These are phyloP conservation scores for Hyppa rectilinea DNA, from an alignment of 2,888 invertebrate species.

Conservation along the genomic window DNA sequence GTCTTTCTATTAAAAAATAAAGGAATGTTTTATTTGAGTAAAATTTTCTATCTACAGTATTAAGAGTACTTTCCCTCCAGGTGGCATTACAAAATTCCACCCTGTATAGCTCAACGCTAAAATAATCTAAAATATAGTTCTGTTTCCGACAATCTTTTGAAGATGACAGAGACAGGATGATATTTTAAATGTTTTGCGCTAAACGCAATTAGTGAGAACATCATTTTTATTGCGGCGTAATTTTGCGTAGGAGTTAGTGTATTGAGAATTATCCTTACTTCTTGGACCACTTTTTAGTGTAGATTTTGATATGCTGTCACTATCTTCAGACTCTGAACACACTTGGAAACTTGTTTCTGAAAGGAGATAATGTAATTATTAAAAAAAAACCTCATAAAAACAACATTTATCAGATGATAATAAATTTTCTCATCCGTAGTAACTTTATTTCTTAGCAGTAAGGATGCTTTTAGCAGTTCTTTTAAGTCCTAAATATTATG, in stretches of 20 bases:
- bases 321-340: conserved; percentile 89
- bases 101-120: too few species aligned
- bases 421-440: too few species aligned
- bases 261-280: conserved; percentile 75
- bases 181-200: neutral
- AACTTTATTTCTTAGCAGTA: neutral
- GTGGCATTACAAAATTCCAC: too few species aligned
- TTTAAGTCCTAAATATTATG: neutral
- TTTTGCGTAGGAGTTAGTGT: neutral
- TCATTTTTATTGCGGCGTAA: neutral
- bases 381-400: neutral
- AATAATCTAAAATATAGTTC: neutral
- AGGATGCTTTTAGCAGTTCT: neutral
- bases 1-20: too few species aligned
- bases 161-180: neutral
- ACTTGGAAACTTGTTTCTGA: conserved; percentile 89
- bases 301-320: conserved; percentile 89
- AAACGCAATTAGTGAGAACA: neutral
- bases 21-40: too few species aligned
- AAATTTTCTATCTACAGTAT: too few species aligned
- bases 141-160: neutral
- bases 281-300: conserved; percentile 87
- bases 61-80: too few species aligned
- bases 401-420: neutral
- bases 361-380: conserved; percentile 58